These are phyloP conservation scores for Sciaenops ocellatus DNA, from an alignment of 2,797 vertebrate species.

Conservation along the genomic window DNA sequence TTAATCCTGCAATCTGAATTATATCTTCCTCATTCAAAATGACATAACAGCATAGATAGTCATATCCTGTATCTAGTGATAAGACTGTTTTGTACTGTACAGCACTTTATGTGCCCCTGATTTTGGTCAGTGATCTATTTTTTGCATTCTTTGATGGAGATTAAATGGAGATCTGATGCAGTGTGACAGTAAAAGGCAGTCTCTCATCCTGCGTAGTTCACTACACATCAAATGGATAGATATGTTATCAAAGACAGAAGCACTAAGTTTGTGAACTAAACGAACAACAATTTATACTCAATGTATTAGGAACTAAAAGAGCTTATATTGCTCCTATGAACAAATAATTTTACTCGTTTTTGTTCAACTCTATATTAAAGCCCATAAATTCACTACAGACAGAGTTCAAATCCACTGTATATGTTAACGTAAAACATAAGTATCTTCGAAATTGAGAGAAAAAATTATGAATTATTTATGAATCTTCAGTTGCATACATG, in stretches of 20 bases:
- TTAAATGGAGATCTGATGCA: constrained; percentile 52
- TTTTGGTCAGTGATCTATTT: constrained; percentile 38
- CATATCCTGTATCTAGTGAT: constrained; percentile 38
- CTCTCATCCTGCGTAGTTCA: constrained; percentile 25
- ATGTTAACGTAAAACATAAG: constrained; percentile 12
- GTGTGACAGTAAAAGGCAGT: constrained; percentile 49
- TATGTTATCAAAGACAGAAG: constrained; percentile 47
- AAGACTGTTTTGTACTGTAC: constrained; percentile 35
- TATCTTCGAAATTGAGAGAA: constrained; percentile 17
- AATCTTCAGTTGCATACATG: constrained; percentile 11
- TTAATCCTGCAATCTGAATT: constrained; percentile 43
- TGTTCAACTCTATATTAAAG: constrained; percentile 1
- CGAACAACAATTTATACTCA: constrained; percentile 10
- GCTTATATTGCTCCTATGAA: constrained; percentile 15
- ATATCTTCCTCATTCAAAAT: constrained; percentile 41
- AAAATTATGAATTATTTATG: constrained; percentile 31
- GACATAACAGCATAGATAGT: constrained; percentile 44
- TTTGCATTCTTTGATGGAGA: constrained; percentile 56
- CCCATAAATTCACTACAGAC: neutral
- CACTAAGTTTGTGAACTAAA: constrained; percentile 43
- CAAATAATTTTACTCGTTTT: constrained; percentile 11
- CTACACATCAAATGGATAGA: constrained; percentile 31
- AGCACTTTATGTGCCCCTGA: constrained; percentile 18
- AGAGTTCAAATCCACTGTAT: neutral
- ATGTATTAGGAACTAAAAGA: constrained; percentile 12